A percentile compares a stretch with the other conserved stretches of the same genome.
Conservation (phyloP, 2,888 invertebrate species). For the Brenthis daphne region DNA sequence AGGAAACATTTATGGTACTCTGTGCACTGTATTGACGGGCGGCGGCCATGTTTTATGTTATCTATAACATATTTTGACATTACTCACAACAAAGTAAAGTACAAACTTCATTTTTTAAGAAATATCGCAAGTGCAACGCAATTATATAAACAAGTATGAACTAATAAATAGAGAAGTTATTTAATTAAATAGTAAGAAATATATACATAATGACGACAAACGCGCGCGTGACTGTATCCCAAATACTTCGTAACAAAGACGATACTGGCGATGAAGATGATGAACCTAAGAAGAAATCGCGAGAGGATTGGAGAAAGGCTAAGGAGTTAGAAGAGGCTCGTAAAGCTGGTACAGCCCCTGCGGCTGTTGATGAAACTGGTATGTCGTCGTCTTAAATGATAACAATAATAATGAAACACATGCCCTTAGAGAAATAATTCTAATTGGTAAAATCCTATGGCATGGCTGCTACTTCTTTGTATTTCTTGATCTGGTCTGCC, state of each 20-base stretch:
- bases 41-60: background rate
- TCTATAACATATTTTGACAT: background rate
- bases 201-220: conserved; percentile 59
- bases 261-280: conserved; percentile 84
- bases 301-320: conserved; percentile 98
- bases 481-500: no score
- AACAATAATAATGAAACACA: no score
- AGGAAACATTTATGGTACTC: background rate
- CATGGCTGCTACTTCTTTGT: no score
- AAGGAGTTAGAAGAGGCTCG: conserved; percentile 99
- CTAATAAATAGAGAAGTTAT: background rate
- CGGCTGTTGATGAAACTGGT: conserved; percentile 91
- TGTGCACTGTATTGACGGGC: background rate
- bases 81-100: background rate
- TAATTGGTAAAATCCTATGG: no score
- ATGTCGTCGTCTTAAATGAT: conserved; percentile 27
- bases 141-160: background rate
- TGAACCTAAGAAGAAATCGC: conserved; percentile 91
- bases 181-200: background rate
- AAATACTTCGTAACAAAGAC: conserved; percentile 85
- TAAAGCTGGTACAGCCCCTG: conserved; percentile 97
- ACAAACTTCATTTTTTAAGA: background rate
- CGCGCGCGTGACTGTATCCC: conserved; percentile 84
- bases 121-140: conserved; percentile 1
- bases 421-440: no score